phyloP scores from a whole-genome alignment of 1,140 invertebrate genomes.

The Probaryconus sp. region DNA sequence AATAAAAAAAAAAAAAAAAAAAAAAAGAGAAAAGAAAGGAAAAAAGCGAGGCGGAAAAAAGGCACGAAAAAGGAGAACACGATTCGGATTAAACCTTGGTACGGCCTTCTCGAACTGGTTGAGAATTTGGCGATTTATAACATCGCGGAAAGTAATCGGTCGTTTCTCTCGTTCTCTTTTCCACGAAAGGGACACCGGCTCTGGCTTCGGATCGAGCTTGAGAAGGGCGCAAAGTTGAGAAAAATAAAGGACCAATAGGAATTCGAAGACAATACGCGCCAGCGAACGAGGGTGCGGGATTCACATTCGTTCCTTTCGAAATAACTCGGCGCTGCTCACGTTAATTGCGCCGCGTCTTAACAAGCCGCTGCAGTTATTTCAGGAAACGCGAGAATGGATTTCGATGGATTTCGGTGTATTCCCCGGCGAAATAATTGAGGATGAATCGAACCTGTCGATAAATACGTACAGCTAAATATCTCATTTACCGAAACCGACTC shows the following conservation, averaged over 20 bases:
- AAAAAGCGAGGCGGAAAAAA: too few relatives aligned
- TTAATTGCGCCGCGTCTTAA: conserved; percentile 54
- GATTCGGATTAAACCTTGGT: conserved; percentile 63
- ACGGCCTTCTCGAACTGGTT: conserved; percentile 63
- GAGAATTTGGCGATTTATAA: conserved; percentile 72
- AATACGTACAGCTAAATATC: conserved; percentile 48
- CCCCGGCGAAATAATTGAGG: conserved; percentile 50
- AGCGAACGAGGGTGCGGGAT: conserved; percentile 54
- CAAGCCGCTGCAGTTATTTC: conserved; percentile 50
- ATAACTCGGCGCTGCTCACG: conserved; percentile 49
- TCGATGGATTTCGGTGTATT: conserved; percentile 54
- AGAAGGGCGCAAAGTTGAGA: conserved; percentile 33
- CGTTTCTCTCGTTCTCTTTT: conserved; percentile 32
- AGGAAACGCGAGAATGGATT: conserved; percentile 47
- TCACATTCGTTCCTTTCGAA: conserved; percentile 40
- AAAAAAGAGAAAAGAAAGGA: too few relatives aligned
- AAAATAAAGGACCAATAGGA: conserved; percentile 35
- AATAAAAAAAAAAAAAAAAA: too few relatives aligned
- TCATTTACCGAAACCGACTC: conserved; percentile 30
- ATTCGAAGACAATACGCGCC: conserved; percentile 49
- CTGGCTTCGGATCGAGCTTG: conserved; percentile 22
- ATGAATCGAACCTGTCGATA: conserved; percentile 52
- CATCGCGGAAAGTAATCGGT: conserved; percentile 64
- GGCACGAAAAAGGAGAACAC: conserved; percentile 29
- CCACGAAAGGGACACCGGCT: conserved; percentile 39